Evolutionary conservation across 2,888 invertebrate genomes (phyloP).

Genomic region (Gerosis bhagava): DNA sequence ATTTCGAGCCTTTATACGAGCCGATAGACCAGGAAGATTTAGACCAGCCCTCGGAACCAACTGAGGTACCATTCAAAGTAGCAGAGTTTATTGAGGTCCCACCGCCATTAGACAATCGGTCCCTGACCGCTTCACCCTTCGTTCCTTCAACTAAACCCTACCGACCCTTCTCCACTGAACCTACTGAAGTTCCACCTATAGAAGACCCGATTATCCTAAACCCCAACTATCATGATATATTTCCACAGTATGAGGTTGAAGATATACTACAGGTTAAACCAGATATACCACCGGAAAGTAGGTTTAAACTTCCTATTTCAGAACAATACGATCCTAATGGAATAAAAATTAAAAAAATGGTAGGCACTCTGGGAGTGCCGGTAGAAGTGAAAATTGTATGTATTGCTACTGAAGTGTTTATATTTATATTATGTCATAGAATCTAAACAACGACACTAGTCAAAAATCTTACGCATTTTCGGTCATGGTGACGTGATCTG

Average conservation of each 20-base stretch:
- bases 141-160: slow-evolving; percentile 51
- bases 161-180: slow-evolving; percentile 64
- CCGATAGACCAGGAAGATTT: slow-evolving; percentile 62
- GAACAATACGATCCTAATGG: slow-evolving; percentile 64
- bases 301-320: slow-evolving; percentile 63
- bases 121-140: slow-evolving; percentile 56
- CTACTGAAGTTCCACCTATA: slow-evolving; percentile 53
- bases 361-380: too few relatives aligned
- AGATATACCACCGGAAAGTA: slow-evolving; percentile 44
- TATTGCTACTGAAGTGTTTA: too few relatives aligned
- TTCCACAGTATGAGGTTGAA: slow-evolving; percentile 41
- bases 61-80: slow-evolving; percentile 61
- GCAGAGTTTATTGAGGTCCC: slow-evolving; percentile 43
- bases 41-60: slow-evolving; percentile 63
- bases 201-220: slow-evolving; percentile 69
- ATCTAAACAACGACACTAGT: too few relatives aligned
- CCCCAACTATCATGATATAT: slow-evolving; percentile 55
- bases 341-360: slow-evolving; percentile 36
- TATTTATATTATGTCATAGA: too few relatives aligned
- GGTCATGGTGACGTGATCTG: too few relatives aligned
- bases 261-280: slow-evolving; percentile 27
- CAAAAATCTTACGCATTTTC: too few relatives aligned
- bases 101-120: slow-evolving; percentile 39
- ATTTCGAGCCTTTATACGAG: slow-evolving; percentile 62
- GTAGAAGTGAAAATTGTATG: too few relatives aligned